Conservation (phyloP, 2,888 invertebrate species). For the Diaperis boleti region DNA sequence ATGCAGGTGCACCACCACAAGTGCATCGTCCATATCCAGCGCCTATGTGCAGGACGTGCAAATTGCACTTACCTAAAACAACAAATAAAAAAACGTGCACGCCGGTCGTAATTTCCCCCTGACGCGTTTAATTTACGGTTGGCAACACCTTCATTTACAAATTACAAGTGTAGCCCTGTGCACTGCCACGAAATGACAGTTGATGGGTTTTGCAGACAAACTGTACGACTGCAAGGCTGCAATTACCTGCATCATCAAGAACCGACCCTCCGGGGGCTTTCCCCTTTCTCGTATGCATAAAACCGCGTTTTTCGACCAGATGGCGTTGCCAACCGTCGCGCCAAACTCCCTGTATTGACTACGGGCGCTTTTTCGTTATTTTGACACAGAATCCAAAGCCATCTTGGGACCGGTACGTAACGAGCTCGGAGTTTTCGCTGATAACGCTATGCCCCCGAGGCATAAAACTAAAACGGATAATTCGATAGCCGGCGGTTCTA, state of each 20-base stretch:
- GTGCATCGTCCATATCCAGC: slow-evolving; percentile 11
- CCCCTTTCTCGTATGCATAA: slow-evolving; percentile 3
- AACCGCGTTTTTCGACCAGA: slow-evolving; percentile 1
- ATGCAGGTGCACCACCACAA: slow-evolving; percentile 23
- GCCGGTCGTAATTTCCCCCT: not conserved
- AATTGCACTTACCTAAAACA: slow-evolving; percentile 12
- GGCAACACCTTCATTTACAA: slow-evolving; percentile 26
- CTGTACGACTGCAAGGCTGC: slow-evolving; percentile 14
- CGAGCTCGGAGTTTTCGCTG: slow-evolving; percentile 20
- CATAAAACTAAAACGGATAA: slow-evolving; percentile 21
- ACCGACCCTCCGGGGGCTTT: not conserved
- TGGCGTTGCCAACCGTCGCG: slow-evolving; percentile 4
- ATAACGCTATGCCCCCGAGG: slow-evolving; percentile 12
- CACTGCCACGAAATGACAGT: slow-evolving; percentile 12
- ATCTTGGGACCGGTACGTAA: slow-evolving; percentile 4
- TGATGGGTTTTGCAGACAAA: slow-evolving; percentile 23
- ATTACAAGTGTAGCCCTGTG: slow-evolving; percentile 7
- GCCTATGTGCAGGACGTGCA: slow-evolving; percentile 7
- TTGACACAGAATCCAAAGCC: slow-evolving; percentile 1
- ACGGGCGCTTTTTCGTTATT: not conserved
- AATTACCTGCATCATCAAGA: slow-evolving; percentile 19
- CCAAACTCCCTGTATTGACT: slow-evolving; percentile 5
- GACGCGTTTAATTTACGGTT: slow-evolving; percentile 21
- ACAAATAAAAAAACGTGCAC: not conserved
- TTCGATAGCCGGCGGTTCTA: slow-evolving; percentile 10